A percentile compares a stretch with the other conserved stretches of the same genome.
Evolutionary conservation across 2,797 vertebrate species (phyloP).

Genomic region (Onychomys arenicola): DNA sequence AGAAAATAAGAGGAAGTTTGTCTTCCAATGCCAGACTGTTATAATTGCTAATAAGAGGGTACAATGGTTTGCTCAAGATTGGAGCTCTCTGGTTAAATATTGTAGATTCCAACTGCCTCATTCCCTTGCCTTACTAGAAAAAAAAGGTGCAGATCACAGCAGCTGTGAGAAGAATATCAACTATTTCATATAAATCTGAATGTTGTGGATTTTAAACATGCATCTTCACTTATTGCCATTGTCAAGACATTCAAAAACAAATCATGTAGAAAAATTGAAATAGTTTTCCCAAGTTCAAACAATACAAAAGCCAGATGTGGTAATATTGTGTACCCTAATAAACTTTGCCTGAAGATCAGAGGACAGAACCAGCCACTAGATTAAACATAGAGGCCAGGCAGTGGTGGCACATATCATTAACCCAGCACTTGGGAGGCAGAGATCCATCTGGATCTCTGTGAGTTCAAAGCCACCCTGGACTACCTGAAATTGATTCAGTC

Average conservation of each 20-base stretch:
- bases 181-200: constrained; percentile 58
- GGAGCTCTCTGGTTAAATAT: constrained; percentile 58
- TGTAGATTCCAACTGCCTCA: constrained; percentile 47
- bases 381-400: too few relatives aligned
- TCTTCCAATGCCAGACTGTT: constrained; percentile 62
- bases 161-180: constrained; percentile 56
- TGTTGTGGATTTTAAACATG: constrained; percentile 58
- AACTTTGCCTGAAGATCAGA: too few relatives aligned
- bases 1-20: constrained; percentile 52
- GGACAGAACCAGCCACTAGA: too few relatives aligned
- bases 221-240: constrained; percentile 60
- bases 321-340: too few relatives aligned
- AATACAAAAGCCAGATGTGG: constrained; percentile 42
- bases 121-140: constrained; percentile 41
- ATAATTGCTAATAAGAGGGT: constrained; percentile 68
- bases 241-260: constrained; percentile 68
- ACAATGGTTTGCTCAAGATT: constrained; percentile 59
- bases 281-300: constrained; percentile 60
- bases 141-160: constrained; percentile 13
- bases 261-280: constrained; percentile 50
- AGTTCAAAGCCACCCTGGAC: too few relatives aligned
- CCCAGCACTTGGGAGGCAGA: too few relatives aligned
- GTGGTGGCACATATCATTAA: too few relatives aligned
- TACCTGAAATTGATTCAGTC: too few relatives aligned
- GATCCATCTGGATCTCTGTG: too few relatives aligned